Evolutionary conservation across 2,888 invertebrate genomes (phyloP).

Genomic region (Polymixis flavicincta): DNA sequence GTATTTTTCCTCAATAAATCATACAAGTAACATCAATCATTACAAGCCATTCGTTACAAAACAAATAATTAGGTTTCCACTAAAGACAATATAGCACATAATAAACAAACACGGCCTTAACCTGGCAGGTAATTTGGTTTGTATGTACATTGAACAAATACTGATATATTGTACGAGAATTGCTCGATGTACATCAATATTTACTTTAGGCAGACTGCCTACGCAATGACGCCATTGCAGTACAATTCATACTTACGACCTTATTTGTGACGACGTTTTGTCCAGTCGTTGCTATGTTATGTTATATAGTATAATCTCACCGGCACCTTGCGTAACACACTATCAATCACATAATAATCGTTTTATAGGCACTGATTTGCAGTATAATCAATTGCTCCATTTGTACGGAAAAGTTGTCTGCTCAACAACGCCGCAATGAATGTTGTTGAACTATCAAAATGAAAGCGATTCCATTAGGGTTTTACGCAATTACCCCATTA

Average conservation of each 20-base stretch:
- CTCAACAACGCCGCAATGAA: too few species aligned
- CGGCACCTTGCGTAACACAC: too few species aligned
- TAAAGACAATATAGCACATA: conserved; percentile 27
- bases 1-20: not conserved
- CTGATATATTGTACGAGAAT: conserved; percentile 23
- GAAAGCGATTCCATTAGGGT: too few species aligned
- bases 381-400: too few species aligned
- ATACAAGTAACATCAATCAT: not conserved
- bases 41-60: not conserved
- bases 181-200: conserved; percentile 33
- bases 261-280: conserved; percentile 3
- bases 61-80: conserved; percentile 1
- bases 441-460: too few species aligned
- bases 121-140: conserved; percentile 36
- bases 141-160: conserved; percentile 37
- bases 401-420: too few species aligned
- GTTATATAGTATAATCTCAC: not conserved
- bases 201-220: conserved; percentile 31
- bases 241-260: conserved; percentile 18
- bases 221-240: conserved; percentile 13
- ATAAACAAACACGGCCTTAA: conserved; percentile 27
- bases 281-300: not conserved
- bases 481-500: too few species aligned
- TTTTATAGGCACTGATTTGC: too few species aligned
- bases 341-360: too few species aligned